Conservation (phyloP, 2,113 vertebrate species). For the Indicator indicator region DNA sequence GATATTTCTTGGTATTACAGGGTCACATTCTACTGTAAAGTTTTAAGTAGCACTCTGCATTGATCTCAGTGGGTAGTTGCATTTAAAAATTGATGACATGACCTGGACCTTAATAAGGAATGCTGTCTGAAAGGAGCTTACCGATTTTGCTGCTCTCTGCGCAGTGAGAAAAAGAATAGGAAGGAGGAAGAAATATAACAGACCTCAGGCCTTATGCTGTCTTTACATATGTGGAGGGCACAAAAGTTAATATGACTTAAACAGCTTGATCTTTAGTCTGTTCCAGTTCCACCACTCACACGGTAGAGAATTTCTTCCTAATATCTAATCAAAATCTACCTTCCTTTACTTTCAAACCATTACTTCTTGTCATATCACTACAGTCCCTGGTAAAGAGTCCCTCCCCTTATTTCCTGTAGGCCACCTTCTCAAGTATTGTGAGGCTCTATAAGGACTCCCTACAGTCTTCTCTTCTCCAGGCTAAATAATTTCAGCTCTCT, state of each 20-base stretch:
- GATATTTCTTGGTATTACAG: conserved; percentile 11
- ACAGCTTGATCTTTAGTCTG: background rate
- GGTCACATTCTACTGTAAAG: conserved; percentile 7
- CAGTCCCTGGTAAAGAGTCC: background rate
- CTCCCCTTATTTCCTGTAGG: background rate
- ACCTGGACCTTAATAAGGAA: conserved; percentile 21
- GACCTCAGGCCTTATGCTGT: background rate
- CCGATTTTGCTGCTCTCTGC: background rate
- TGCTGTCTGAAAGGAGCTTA: background rate
- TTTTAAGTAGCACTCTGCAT: conserved; percentile 24
- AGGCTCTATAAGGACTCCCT: background rate
- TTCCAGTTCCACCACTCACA: background rate
- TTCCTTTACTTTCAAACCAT: background rate
- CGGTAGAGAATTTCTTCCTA: background rate
- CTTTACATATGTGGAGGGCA: background rate
- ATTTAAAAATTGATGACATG: conserved; percentile 52
- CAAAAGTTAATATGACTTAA: background rate
- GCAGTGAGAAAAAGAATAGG: background rate
- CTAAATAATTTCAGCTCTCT: background rate
- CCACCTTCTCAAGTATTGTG: background rate
- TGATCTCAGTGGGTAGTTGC: conserved; percentile 43
- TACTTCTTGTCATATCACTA: background rate
- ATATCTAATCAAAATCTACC: background rate
- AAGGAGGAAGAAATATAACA: background rate
- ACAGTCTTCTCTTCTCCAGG: background rate